Evolutionary conservation across 2,113 vertebrate species (phyloP).

Genomic region (Phycodurus eques): DNA sequence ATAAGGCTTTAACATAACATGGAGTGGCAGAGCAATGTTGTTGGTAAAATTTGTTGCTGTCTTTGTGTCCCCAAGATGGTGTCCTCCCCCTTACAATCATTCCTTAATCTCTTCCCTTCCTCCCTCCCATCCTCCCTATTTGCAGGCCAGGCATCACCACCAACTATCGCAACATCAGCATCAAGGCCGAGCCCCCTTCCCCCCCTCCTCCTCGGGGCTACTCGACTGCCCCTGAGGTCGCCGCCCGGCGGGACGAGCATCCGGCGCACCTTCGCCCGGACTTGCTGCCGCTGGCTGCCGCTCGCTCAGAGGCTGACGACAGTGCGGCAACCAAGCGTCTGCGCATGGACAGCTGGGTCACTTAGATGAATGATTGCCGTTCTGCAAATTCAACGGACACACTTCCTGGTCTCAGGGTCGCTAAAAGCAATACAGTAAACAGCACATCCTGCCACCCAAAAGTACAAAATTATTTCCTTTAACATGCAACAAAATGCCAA

Average conservation of each 20-base stretch:
- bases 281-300: slow-evolving; percentile 77
- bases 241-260: slow-evolving; percentile 84
- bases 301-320: slow-evolving; percentile 78
- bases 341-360: slow-evolving; percentile 93
- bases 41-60: no score
- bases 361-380: slow-evolving; percentile 67
- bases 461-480: neutral
- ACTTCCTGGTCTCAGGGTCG: neutral
- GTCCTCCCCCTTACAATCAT: neutral
- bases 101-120: neutral
- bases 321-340: slow-evolving; percentile 89
- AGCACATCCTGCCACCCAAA: neutral
- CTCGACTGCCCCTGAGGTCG: slow-evolving; percentile 89
- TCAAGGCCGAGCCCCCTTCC: slow-evolving; percentile 93
- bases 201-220: slow-evolving; percentile 81
- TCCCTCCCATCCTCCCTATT: slow-evolving; percentile 61
- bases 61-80: slow-evolving; percentile 25
- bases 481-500: neutral
- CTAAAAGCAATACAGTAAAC: neutral
- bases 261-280: slow-evolving; percentile 75
- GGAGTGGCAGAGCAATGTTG: no score
- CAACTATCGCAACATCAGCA: slow-evolving; percentile 84
- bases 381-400: slow-evolving; percentile 28
- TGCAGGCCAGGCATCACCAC: slow-evolving; percentile 82
- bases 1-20: no score